Evolutionary conservation across 2,113 vertebrate species (phyloP).

Genomic region (Campylomormyrus tamandua): DNA sequence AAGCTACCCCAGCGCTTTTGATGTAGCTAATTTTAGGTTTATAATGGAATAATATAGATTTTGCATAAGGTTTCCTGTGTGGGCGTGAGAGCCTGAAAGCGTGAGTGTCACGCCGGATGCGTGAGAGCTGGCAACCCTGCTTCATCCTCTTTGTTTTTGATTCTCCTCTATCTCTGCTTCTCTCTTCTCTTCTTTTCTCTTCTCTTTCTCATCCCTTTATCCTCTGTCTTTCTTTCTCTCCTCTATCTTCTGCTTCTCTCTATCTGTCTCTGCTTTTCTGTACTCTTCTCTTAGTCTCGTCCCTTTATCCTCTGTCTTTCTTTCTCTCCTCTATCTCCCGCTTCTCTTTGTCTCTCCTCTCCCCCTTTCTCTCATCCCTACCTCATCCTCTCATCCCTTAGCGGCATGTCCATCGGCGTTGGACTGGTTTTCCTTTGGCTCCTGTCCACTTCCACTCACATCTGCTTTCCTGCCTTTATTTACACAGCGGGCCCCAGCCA

Average conservation of each 20-base stretch:
- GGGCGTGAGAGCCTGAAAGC: not conserved
- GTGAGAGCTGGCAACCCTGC: no score
- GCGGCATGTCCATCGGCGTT: not conserved
- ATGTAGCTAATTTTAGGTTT: not conserved
- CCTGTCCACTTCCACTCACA: not conserved
- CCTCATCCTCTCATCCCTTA: not conserved
- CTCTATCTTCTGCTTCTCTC: not conserved
- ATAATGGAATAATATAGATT: not conserved
- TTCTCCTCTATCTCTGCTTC: no score
- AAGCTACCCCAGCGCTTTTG: not conserved
- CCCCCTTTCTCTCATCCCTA: not conserved
- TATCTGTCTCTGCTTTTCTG: constrained; percentile 9
- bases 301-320: not conserved
- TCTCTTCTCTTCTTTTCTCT: not conserved
- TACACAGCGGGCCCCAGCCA: not conserved
- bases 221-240: not conserved
- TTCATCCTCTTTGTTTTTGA: no score
- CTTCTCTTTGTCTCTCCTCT: not conserved
- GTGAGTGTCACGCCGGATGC: no score
- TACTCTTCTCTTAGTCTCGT: not conserved
- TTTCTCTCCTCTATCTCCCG: not conserved
- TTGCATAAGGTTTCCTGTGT: not conserved
- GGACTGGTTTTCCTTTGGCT: not conserved
- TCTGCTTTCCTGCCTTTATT: not conserved
- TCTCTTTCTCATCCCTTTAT: not conserved